phyloP scores from a whole-genome alignment of 1,140 invertebrate genomes.

The Ostrea denselamellosa region DNA sequence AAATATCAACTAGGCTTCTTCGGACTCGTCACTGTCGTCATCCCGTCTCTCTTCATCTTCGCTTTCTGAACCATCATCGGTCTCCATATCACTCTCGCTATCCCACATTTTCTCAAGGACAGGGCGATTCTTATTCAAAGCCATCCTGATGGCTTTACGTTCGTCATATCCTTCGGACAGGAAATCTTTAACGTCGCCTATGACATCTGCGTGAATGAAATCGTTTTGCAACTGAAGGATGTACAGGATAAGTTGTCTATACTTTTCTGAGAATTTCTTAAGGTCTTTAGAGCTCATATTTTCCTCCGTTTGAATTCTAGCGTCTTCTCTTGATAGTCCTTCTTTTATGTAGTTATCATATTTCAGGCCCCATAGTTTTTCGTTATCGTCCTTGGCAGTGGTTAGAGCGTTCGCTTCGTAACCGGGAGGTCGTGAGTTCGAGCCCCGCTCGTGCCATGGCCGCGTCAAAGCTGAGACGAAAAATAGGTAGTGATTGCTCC shows the following conservation, averaged over 20 bases:
- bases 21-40: conserved; percentile 2
- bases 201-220: conserved; percentile 7
- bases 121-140: conserved; percentile 43
- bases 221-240: conserved; percentile 35
- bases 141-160: conserved; percentile 30
- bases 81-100: no score
- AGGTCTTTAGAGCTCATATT: conserved; percentile 17
- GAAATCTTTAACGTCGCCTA: conserved; percentile 30
- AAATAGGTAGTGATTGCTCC: no score
- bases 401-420: no score
- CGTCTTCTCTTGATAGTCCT: conserved; percentile 5
- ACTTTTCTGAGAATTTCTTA: conserved; percentile 20
- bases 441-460: no score
- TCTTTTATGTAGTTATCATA: conserved; percentile 34
- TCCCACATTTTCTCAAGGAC: conserved; percentile 35
- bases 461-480: no score
- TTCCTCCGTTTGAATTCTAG: not conserved
- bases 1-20: not conserved
- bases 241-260: not conserved
- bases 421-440: no score
- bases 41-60: not conserved
- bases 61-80: not conserved
- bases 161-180: conserved; percentile 17
- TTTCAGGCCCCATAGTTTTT: conserved; percentile 19
- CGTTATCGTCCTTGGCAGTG: not conserved